Base-by-base conservation (phyloP, 2,797 vertebrate genomes). In the Rachycentron canadum region DNA sequence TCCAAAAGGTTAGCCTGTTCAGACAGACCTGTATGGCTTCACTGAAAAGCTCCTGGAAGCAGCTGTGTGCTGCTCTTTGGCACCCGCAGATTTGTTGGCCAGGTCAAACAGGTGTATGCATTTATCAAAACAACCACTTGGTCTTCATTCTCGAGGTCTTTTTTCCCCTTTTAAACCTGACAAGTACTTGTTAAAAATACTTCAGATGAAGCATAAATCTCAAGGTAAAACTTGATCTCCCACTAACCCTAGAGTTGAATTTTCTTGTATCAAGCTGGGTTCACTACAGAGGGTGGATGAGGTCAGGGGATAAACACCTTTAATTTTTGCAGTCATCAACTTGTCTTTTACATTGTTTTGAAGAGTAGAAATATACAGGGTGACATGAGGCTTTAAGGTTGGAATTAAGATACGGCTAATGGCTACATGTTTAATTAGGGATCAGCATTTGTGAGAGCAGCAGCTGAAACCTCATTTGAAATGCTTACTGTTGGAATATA, bases 401-500 rank as follows among this genome's bases (percentile, higher is more conserved):
- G 36, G 67, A 76, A 63, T 73, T 49, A 68, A 67, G 53, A 74
- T 12, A 25, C 14, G 3, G 5, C 64, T 72, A 71, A 81, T 63
- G 65, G 53, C 34, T 67, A 25, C 57, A 30, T 67, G 41, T 58
- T 13, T 77, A 81, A 76, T 79, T 61, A 52, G 17, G 23, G 12
- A 73, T 85, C 65, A 63, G 69, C 47, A 55, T 71, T 59, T 78
- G 58, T 61, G 45, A 59, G 36, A 53, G 25, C 63, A 73, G 40
- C 53, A 43, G 67, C 62, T 70, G 55, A 79, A 64, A 36, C 38
- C 21, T 19, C 64, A 41, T 36, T 57, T 60, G 59, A 79, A 82
- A 53, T 56, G 55, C 69, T 73, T 63, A 77, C 73, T 81, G 41
- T 14, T 67, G 70, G 50, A 82, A 83, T 82, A 61, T 25, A 62